Evolutionary conservation across 1,140 invertebrate genomes (phyloP).

Genomic region (Bombus haemorrhoidalis): DNA sequence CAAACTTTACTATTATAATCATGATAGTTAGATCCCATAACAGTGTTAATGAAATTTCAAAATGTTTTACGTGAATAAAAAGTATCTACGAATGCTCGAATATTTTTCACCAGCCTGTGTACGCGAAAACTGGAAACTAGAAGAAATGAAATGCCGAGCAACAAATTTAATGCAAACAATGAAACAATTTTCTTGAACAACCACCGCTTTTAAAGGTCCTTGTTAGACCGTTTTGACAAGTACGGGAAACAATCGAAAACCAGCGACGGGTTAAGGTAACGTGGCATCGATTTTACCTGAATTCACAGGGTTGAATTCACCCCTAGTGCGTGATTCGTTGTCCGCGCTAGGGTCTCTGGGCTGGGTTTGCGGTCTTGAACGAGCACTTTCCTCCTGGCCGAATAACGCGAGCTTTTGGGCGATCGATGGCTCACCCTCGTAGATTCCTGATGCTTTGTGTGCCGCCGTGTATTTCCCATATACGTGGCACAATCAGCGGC

Average conservation of each 20-base stretch:
- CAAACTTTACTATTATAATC: no score
- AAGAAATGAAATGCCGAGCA: not conserved
- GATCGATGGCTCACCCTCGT: slow-evolving; percentile 71
- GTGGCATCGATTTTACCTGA: slow-evolving; percentile 5
- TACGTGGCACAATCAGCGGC: slow-evolving; percentile 73
- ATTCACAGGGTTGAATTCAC: not conserved
- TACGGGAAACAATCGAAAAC: not conserved
- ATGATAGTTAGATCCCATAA: no score
- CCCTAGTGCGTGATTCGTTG: slow-evolving; percentile 14
- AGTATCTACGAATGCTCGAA: no score
- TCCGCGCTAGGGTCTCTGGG: slow-evolving; percentile 6
- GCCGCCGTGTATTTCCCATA: slow-evolving; percentile 63
- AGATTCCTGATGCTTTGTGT: slow-evolving; percentile 63
- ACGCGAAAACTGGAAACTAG: no score
- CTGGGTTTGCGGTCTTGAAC: slow-evolving; percentile 56
- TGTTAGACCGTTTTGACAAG: not conserved
- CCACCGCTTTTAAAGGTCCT: not conserved
- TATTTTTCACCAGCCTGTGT: no score
- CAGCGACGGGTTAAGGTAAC: not conserved
- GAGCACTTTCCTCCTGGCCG: slow-evolving; percentile 58
- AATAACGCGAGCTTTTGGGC: slow-evolving; percentile 62
- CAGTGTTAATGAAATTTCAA: no score
- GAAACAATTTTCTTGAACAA: no score
- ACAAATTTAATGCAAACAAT: not conserved
- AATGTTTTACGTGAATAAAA: no score